Conservation (phyloP, 2,888 invertebrate species). For the Mantis religiosa region DNA sequence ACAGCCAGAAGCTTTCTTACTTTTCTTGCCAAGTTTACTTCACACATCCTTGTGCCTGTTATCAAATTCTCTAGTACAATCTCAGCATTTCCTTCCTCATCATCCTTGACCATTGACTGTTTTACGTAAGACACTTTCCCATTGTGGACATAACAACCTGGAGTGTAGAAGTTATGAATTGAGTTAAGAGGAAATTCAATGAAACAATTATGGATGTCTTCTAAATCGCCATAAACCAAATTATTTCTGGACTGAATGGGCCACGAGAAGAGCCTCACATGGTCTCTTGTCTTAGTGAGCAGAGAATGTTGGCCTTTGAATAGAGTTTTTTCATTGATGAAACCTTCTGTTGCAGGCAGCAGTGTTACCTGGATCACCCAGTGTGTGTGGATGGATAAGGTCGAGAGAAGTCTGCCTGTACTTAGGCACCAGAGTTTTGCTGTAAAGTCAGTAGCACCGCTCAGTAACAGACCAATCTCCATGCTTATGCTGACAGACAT, state of each 20-base stretch:
- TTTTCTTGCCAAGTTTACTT: constrained; percentile 8
- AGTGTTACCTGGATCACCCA: constrained; percentile 28
- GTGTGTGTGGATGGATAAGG: constrained; percentile 15
- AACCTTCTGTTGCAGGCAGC: background rate
- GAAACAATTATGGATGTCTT: constrained; percentile 7
- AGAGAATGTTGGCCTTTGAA: constrained; percentile 17
- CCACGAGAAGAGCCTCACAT: constrained; percentile 22
- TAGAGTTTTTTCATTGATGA: background rate
- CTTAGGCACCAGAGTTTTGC: constrained; percentile 24
- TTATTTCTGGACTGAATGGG: background rate
- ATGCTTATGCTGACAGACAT: constrained; percentile 23
- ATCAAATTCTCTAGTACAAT: constrained; percentile 19
- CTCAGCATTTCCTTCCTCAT: constrained; percentile 20
- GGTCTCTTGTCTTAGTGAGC: constrained; percentile 24
- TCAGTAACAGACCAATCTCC: constrained; percentile 22
- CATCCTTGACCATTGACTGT: constrained; percentile 19
- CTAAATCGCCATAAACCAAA: background rate
- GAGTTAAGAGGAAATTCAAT: constrained; percentile 20
- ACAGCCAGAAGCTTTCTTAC: constrained; percentile 28
- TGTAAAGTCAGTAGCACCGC: constrained; percentile 27
- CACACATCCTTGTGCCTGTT: constrained; percentile 3
- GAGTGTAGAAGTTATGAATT: constrained; percentile 17
- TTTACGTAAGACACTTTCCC: constrained; percentile 21
- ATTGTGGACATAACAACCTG: constrained; percentile 21
- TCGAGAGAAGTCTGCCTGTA: constrained; percentile 18